phyloP scores from a whole-genome alignment of 23 tunicate genomes.

The Oikopleura vanhoeffeni region DNA sequence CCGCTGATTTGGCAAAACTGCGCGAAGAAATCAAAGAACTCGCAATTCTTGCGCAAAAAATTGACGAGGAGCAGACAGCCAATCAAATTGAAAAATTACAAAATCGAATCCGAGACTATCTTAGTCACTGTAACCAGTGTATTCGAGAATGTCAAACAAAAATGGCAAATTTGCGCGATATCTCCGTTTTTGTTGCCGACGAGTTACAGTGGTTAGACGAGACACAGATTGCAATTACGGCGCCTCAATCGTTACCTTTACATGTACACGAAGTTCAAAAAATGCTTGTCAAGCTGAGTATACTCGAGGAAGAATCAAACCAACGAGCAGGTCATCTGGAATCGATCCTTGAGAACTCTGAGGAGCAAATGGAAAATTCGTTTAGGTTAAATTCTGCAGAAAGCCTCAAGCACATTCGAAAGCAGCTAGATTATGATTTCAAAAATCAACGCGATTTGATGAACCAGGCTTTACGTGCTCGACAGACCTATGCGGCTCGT shows the following conservation, averaged over 20 bases:
- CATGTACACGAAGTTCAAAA: constrained; percentile 7
- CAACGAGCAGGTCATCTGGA: not conserved
- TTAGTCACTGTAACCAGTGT: not conserved
- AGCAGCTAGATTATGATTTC: not conserved
- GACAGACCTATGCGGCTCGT: constrained; percentile 40
- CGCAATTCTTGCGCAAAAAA: not conserved
- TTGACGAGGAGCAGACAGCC: not conserved
- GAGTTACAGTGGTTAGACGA: not conserved
- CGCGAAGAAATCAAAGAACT: constrained; percentile 6
- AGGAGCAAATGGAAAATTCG: not conserved
- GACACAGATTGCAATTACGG: constrained; percentile 4
- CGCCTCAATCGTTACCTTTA: not conserved
- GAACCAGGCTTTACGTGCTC: constrained; percentile 18
- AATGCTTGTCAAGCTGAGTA: not conserved
- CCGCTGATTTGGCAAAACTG: not conserved
- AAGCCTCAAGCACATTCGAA: not conserved
- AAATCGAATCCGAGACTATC: not conserved
- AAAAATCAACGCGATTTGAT: not conserved
- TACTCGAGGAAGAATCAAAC: not conserved
- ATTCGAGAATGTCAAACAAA: not conserved
- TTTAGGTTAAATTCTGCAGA: not conserved
- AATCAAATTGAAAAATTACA: not conserved
- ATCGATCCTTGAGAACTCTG: not conserved
- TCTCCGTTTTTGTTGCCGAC: not conserved
- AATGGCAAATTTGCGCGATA: not conserved